Base-by-base conservation (phyloP, 2,113 vertebrate species). In the Syrrhaptes paradoxus region DNA sequence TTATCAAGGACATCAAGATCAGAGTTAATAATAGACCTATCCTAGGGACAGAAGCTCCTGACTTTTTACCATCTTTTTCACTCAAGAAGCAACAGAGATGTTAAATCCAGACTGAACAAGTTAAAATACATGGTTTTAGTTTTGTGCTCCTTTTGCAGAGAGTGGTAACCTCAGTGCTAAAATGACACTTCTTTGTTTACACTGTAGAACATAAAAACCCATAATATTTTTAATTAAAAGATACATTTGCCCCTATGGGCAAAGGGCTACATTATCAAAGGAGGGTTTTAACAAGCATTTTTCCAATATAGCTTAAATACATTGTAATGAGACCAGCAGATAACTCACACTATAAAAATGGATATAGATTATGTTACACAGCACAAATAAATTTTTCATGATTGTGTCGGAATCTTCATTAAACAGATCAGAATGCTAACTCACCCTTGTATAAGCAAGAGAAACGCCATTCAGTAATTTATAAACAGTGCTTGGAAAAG, bases 11-110 rank as follows among this genome's bases (percentile, higher is more conserved):
- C 63, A 81, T 91, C 87, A 87, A 36, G 59, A 87, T 75, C 48
- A 77, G 32, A 89, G 85, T 52, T 94, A 93, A 94, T 87, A 95
- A 89, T 18, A 93, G 55, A 91, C 61, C 34, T 87, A 21, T 72
- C 71, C 77, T 51, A 89, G 31, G n/a, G 82, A 83, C 14, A 93
- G 46, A 85, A 76, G 13, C 8, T 88, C 34, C 65, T 86, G n/a
- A 38, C 59, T 70, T 80, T 79, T 89, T 63, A 49, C 29, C 20
- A 74, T 52, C 8, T 43, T 77, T 91, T 78, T 76, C 46, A 78
- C 59, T 82, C 20, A 75, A 89, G 81, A 62, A 81, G 29, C 28
- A 87, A 75, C 9, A n/a, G 22, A 87, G 31, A 62, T 77, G 75
- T 7, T 75, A 87, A 84, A 91, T 57, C 20, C 45, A 95, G 28